Percentiles rank a stretch among this genome's conserved stretches.
These are phyloP conservation scores for Mylabris sibirica DNA, from an alignment of 2,888 invertebrate species.

Conservation along the genomic window DNA sequence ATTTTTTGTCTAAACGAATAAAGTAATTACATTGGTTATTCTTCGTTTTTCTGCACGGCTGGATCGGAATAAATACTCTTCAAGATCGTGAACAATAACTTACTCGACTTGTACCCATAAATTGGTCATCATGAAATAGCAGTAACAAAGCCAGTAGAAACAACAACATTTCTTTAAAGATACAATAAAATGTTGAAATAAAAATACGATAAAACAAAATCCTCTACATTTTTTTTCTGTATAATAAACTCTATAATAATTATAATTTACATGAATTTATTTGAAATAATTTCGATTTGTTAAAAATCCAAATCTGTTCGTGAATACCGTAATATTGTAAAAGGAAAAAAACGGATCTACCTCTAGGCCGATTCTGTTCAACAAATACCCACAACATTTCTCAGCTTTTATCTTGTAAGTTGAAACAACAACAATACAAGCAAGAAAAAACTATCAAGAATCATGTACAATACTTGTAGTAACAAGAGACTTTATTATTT, in stretches of 20 bases:
- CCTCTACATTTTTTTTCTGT: constrained; percentile 31
- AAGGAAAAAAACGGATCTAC: constrained; percentile 27
- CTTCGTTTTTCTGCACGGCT: constrained; percentile 60
- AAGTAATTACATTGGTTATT: constrained; percentile 60
- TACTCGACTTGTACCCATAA: constrained; percentile 59
- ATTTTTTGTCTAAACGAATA: constrained; percentile 50
- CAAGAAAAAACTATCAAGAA: not conserved
- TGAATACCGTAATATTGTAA: constrained; percentile 29
- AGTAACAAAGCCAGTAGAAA: constrained; percentile 6
- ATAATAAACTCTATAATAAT: not conserved
- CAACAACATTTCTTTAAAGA: constrained; percentile 24
- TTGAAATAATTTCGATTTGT: constrained; percentile 28
- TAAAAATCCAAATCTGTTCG: constrained; percentile 33
- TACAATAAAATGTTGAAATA: constrained; percentile 29
- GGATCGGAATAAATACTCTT: constrained; percentile 59
- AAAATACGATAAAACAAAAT: constrained; percentile 35
- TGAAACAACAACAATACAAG: constrained; percentile 4
- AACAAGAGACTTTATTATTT: constrained; percentile 20
- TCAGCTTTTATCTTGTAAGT: constrained; percentile 18
- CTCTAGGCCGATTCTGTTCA: constrained; percentile 28
- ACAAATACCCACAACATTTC: constrained; percentile 27
- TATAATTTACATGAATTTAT: constrained; percentile 18
- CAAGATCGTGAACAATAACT: constrained; percentile 59
- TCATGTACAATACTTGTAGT: not conserved
- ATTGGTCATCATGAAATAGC: constrained; percentile 56